These are phyloP conservation scores for Potamarius usumacintae DNA, from an alignment of 2,113 vertebrate species.

Conservation along the genomic window DNA sequence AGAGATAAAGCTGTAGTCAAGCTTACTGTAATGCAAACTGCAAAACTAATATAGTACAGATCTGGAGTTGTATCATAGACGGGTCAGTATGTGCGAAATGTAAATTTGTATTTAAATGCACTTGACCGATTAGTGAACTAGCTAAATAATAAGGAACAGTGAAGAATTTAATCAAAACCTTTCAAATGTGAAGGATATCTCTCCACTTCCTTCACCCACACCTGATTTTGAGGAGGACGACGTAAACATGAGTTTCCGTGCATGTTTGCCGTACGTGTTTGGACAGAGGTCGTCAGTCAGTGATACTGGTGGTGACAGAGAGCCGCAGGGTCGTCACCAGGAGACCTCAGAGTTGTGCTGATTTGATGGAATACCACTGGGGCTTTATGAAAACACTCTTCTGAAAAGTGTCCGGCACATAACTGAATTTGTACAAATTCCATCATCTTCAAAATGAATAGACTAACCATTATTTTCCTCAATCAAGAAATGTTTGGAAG, in stretches of 20 bases:
- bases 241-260: not conserved
- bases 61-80: not conserved
- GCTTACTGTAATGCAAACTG: not conserved
- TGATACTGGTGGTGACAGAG: not conserved
- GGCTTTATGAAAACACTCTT: no score
- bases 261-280: not conserved
- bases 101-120: not conserved
- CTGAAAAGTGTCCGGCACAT: not conserved
- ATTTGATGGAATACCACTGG: no score
- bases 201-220: not conserved
- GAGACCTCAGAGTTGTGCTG: not conserved
- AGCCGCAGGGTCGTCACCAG: not conserved
- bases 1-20: not conserved
- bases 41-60: not conserved
- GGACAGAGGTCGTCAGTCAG: not conserved
- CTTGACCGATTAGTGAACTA: not conserved
- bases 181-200: not conserved
- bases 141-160: not conserved
- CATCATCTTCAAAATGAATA: not conserved
- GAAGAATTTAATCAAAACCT: not conserved
- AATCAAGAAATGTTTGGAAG: not conserved
- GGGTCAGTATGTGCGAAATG: not conserved
- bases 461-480: not conserved
- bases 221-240: not conserved
- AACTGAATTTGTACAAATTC: not conserved